phyloP scores from a whole-genome alignment of 2,888 invertebrate genomes.

The Helobdella robusta region DNA sequence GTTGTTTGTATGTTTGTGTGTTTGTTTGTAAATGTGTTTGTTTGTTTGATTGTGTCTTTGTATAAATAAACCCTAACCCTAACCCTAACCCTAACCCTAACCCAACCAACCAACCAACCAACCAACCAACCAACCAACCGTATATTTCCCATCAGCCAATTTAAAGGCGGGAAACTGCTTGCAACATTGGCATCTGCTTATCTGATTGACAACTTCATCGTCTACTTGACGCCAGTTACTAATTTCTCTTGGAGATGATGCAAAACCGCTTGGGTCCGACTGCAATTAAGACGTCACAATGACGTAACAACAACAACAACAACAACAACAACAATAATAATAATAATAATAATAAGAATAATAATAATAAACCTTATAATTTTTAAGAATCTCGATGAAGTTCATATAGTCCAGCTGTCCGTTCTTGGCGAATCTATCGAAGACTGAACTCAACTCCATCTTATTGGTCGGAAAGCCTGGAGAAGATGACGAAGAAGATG shows the following conservation, averaged over 20 bases:
- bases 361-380: neutral
- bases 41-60: too few species aligned
- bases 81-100: too few species aligned
- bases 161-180: slow-evolving; percentile 43
- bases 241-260: too few species aligned
- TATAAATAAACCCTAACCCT: too few species aligned
- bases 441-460: slow-evolving; percentile 48
- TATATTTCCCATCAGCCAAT: slow-evolving; percentile 47
- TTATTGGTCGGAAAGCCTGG: slow-evolving; percentile 47
- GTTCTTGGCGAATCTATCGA: slow-evolving; percentile 46
- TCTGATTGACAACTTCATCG: slow-evolving; percentile 47
- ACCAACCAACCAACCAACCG: slow-evolving; percentile 38
- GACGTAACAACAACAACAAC: too few species aligned
- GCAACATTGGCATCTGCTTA: slow-evolving; percentile 46
- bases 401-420: slow-evolving; percentile 46
- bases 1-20: too few species aligned
- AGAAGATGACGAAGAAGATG: too few species aligned
- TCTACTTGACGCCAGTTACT: too few species aligned
- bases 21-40: too few species aligned
- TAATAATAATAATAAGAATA: neutral
- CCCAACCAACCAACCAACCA: too few species aligned
- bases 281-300: too few species aligned
- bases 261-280: too few species aligned
- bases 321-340: neutral
- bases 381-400: slow-evolving; percentile 47